phyloP scores from a whole-genome alignment of 2,797 vertebrate genomes.

The Potorous gilbertii region DNA sequence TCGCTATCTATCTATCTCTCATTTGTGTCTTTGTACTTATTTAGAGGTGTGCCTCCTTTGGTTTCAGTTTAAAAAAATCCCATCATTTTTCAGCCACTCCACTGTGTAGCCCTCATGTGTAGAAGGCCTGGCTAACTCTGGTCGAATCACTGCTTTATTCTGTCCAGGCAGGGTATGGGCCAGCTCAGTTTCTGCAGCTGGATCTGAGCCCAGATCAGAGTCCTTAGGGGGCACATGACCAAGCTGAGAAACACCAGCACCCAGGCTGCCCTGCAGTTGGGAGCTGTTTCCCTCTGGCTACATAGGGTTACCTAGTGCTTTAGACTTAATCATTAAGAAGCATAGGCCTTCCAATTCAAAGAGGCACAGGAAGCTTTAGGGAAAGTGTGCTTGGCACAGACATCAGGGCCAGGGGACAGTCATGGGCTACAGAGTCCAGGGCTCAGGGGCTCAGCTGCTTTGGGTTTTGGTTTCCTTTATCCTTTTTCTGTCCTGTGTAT shows the following conservation, averaged over 20 bases:
- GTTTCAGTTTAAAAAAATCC: not conserved
- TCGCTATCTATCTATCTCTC: not conserved
- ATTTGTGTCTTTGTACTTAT: not conserved
- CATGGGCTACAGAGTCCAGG: not conserved
- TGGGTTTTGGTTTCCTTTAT: not conserved
- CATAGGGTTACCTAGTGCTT: not conserved
- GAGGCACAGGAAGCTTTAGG: too few species aligned
- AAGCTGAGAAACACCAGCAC: constrained; percentile 36
- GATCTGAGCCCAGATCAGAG: not conserved
- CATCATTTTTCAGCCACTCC: not conserved
- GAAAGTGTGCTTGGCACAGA: too few species aligned
- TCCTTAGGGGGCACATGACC: not conserved
- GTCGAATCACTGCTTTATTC: not conserved
- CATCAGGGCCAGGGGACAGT: too few species aligned
- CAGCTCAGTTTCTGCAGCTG: too few species aligned
- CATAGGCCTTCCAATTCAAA: not conserved
- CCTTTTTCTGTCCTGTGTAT: not conserved
- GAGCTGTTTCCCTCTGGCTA: constrained; percentile 27
- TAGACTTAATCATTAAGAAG: not conserved
- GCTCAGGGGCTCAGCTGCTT: not conserved
- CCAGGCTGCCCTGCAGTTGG: constrained; percentile 25
- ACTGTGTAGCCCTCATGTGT: not conserved
- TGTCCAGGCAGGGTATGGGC: not conserved
- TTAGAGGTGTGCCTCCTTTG: not conserved
- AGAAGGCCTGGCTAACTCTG: not conserved